phyloP scores from a whole-genome alignment of 2,888 invertebrate species.

The Lacanobia wlatinum region DNA sequence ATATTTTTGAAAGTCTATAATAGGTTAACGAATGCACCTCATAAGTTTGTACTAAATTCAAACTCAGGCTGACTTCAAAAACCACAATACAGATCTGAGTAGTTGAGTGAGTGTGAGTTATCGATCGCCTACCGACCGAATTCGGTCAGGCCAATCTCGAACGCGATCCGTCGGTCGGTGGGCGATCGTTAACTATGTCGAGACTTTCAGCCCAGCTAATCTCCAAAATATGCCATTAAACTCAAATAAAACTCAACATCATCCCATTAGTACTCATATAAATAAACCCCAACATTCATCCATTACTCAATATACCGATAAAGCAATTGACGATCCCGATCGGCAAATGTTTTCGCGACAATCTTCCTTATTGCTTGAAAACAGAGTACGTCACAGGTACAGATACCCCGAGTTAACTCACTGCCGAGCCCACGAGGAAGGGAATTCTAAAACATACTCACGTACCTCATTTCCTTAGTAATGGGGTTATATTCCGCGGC shows the following conservation, averaged over 20 bases:
- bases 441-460: slow-evolving; percentile 86
- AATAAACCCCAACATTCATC: slow-evolving; percentile 19
- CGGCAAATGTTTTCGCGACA: slow-evolving; percentile 50
- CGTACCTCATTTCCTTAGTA: slow-evolving; percentile 90
- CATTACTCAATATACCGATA: slow-evolving; percentile 52
- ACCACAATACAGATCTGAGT: too few relatives aligned
- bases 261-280: slow-evolving; percentile 9
- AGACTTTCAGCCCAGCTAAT: slow-evolving; percentile 23
- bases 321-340: slow-evolving; percentile 50
- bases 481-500: slow-evolving; percentile 89
- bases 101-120: too few relatives aligned
- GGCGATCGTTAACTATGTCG: too few relatives aligned
- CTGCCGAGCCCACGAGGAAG: slow-evolving; percentile 60
- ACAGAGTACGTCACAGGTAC: slow-evolving; percentile 55
- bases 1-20: neutral
- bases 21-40: neutral
- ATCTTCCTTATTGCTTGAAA: slow-evolving; percentile 59
- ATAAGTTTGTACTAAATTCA: neutral
- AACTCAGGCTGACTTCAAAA: too few relatives aligned
- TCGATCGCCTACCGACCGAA: too few relatives aligned
- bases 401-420: slow-evolving; percentile 53
- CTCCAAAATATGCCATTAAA: neutral
- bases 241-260: slow-evolving; percentile 25
- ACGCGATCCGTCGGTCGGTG: too few relatives aligned
- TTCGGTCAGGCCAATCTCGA: too few relatives aligned